These are phyloP conservation scores for Caenorhabditis wallacei DNA, from an alignment of 2,888 invertebrate genomes.

Conservation along the genomic window DNA sequence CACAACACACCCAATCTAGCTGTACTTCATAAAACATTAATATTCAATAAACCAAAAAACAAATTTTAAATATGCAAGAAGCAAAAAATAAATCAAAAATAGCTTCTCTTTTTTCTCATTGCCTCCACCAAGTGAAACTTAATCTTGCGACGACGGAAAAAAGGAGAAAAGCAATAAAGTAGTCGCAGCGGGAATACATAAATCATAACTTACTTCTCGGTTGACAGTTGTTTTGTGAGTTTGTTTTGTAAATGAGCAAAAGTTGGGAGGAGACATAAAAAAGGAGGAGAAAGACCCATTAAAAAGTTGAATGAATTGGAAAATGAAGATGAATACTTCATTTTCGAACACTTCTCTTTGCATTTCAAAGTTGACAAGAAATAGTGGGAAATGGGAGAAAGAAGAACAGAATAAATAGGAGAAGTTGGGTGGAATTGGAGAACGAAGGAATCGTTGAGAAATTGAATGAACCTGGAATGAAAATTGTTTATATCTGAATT, in stretches of 20 bases:
- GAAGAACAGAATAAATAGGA: constrained; percentile 7
- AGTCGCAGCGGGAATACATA: constrained; percentile 44
- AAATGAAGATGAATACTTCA: not conserved
- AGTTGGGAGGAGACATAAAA: not conserved
- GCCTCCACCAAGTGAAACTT: constrained; percentile 53
- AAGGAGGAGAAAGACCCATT: constrained; percentile 14
- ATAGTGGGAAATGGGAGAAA: not conserved
- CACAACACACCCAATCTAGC: too few species aligned
- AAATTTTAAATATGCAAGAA: constrained; percentile 2
- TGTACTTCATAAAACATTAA: constrained; percentile 4
- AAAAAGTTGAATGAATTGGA: constrained; percentile 1
- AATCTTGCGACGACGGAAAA: constrained; percentile 29
- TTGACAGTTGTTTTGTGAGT: constrained; percentile 23
- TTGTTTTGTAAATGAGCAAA: not conserved
- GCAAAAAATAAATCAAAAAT: constrained; percentile 44
- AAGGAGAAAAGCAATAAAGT: constrained; percentile 44
- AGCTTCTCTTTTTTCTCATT: too few species aligned
- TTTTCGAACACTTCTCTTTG: constrained; percentile 45
- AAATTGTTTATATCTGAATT: too few species aligned
- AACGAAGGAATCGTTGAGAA: not conserved
- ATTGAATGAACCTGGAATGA: not conserved
- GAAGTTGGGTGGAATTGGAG: not conserved
- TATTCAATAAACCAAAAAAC: constrained; percentile 16
- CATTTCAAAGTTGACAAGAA: constrained; percentile 42
- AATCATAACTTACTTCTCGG: constrained; percentile 47